These are phyloP conservation scores for Nipponacmea schrenckii DNA, from an alignment of 2,888 invertebrate genomes.

Conservation along the genomic window DNA sequence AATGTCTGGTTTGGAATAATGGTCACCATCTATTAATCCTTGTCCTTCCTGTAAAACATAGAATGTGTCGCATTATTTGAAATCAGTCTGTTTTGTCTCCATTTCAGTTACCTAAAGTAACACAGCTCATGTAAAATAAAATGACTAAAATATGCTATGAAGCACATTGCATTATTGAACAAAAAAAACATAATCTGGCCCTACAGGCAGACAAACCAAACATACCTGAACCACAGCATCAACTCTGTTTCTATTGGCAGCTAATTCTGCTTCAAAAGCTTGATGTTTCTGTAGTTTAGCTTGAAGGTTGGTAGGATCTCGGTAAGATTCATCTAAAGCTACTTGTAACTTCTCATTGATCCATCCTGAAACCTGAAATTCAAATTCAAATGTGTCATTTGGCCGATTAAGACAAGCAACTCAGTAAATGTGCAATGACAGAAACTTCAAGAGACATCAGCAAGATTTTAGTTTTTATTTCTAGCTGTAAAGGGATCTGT, in stretches of 20 bases:
- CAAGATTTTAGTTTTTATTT: too few relatives aligned
- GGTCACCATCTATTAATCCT: slow-evolving; percentile 76
- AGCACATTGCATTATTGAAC: too few relatives aligned
- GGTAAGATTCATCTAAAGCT: slow-evolving; percentile 91
- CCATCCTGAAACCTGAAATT: slow-evolving; percentile 76
- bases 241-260: slow-evolving; percentile 87
- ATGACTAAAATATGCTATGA: too few relatives aligned
- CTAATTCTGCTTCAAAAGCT: slow-evolving; percentile 93
- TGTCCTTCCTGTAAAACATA: slow-evolving; percentile 62
- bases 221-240: slow-evolving; percentile 79
- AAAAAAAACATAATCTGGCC: too few relatives aligned
- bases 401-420: not conserved
- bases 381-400: too few relatives aligned
- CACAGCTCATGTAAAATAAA: too few relatives aligned
- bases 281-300: slow-evolving; percentile 95
- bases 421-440: not conserved
- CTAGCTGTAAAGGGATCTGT: too few relatives aligned
- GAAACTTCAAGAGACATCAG: not conserved
- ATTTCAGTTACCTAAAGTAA: too few relatives aligned
- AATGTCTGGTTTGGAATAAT: slow-evolving; percentile 90
- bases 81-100: not conserved
- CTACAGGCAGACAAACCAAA: too few relatives aligned
- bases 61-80: not conserved
- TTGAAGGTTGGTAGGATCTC: slow-evolving; percentile 96
- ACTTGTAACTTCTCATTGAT: slow-evolving; percentile 92